Conservation (phyloP, 2,113 vertebrate species). For the Sitta europaea region DNA sequence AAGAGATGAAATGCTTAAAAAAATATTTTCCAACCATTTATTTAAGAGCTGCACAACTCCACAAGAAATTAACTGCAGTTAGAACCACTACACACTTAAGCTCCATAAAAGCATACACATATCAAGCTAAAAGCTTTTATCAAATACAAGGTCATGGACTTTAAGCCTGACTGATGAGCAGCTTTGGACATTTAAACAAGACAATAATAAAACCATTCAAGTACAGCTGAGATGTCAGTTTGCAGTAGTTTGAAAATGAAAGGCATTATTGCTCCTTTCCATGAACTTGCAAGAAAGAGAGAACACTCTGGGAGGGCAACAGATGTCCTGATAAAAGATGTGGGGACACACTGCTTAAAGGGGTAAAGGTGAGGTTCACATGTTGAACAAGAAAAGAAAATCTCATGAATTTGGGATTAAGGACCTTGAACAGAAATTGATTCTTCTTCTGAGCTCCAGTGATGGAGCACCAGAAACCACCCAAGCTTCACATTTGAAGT, state of each 20-base stretch:
- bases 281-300: neutral
- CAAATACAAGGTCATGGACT: neutral
- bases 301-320: rapidly evolving
- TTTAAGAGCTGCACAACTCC: neutral
- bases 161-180: neutral
- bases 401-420: neutral
- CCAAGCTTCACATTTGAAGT: neutral
- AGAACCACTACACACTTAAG: neutral
- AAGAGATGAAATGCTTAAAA: neutral
- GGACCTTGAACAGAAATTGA: neutral
- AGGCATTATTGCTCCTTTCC: neutral
- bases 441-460: neutral
- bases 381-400: neutral
- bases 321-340: neutral
- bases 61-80: neutral
- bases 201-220: neutral
- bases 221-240: neutral
- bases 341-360: neutral
- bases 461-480: neutral
- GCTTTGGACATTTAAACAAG: neutral
- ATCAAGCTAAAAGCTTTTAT: neutral
- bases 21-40: neutral
- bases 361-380: rapidly evolving
- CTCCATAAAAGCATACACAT: neutral
- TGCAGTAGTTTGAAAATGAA: neutral